Base-by-base conservation (phyloP, 2,888 invertebrate species). In the Drepana falcataria region DNA sequence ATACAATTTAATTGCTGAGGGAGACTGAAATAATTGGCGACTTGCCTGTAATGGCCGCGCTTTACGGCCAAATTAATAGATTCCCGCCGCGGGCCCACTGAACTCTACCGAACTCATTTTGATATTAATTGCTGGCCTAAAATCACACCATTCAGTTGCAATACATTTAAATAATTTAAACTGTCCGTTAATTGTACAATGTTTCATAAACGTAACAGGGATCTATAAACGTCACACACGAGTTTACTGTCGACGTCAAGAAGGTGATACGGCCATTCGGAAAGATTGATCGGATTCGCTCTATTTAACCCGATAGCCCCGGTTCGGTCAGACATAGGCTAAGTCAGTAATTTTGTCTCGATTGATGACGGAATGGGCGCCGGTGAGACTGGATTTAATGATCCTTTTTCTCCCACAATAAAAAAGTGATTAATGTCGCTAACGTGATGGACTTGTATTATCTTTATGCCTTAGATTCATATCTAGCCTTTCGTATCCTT, bases 41-140 rank as follows among this genome's bases (percentile, higher is more conserved):
- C 73, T 85, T 81, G 84, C 73, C 81, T 78, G 79, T 82, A 85
- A 87, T 79, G 82, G 81, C 76, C 72, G 68, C 79, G 75, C 74
- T 89, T 88, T 85, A 88, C 79, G 75, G 80, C 74, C 77, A 84
- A 86, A 89, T 89, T 88, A 88, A 88, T 89, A 87, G 85, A 86
- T 88, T 83, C 78, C 75, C 81, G 76, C 79, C 75, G 77, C 73
- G 79, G 71, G 77, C 77, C 71, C 72, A 73, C 68, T 75, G 70
- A 79, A 77, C 78, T 72, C 71, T 48, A 63, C 68, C 65, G 70
- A 71, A 74, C 76, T 77, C 74, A 74, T 78, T 79, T 79, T 79
- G 69, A 73, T 83, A 85, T 84, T 86, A 81, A 85, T 85, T 85
- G 76, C 76, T 79, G 75, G 79, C 80, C 78, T 78, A 71, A 77